Percentiles rank a stretch among this genome's conserved stretches.
Conservation (phyloP, 1,140 invertebrate genomes). For the Rhyacophila brunnea region DNA sequence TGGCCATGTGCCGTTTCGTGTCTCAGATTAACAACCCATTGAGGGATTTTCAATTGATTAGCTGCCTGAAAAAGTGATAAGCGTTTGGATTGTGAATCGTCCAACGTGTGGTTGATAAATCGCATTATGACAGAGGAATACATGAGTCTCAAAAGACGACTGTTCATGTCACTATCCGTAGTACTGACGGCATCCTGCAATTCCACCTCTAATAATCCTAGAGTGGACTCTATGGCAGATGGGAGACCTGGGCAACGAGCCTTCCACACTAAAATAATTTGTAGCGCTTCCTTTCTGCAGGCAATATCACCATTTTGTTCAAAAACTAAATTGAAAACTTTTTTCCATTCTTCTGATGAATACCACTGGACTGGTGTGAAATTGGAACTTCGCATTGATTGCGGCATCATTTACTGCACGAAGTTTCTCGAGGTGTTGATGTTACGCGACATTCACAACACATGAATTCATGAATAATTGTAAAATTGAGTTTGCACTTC, state of each 20-base stretch:
- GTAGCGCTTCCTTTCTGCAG: conserved; percentile 49
- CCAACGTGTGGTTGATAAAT: conserved; percentile 61
- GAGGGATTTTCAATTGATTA: conserved; percentile 58
- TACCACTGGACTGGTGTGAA: conserved; percentile 25
- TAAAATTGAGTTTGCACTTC: too few species aligned
- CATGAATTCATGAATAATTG: too few species aligned
- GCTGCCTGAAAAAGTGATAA: conserved; percentile 59
- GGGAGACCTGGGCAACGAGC: conserved; percentile 62
- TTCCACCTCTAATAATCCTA: conserved; percentile 64
- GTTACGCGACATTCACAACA: too few species aligned
- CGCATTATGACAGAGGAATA: conserved; percentile 64
- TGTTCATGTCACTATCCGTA: conserved; percentile 38
- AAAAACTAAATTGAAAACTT: conserved; percentile 50
- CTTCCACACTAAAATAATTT: conserved; percentile 62
- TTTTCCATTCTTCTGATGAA: conserved; percentile 29
- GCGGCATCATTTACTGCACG: too few species aligned
- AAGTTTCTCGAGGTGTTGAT: too few species aligned
- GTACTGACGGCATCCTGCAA: conserved; percentile 19
- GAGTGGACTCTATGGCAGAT: conserved; percentile 65
- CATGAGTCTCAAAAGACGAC: conserved; percentile 56
- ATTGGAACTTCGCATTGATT: not conserved
- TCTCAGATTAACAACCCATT: conserved; percentile 66
- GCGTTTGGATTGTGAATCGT: conserved; percentile 54
- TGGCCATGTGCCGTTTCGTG: conserved; percentile 65
- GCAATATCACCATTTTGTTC: conserved; percentile 45